Percentiles rank a stretch among this genome's conserved stretches.
Conservation (phyloP, 2,888 invertebrate genomes). For the Agrotis exclamationis region DNA sequence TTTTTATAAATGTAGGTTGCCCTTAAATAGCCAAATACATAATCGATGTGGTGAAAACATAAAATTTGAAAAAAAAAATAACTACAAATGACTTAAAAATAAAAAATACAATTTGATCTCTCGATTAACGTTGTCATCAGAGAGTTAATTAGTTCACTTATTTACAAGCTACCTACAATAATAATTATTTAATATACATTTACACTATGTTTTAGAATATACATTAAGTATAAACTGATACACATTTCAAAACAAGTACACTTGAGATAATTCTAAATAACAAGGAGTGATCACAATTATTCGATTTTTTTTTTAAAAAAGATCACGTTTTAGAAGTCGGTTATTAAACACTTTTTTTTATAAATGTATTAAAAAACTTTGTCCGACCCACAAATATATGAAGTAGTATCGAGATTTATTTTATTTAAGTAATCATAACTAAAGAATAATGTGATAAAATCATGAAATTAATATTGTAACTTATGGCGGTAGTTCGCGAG, state of each 20-base stretch:
- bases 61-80: not conserved
- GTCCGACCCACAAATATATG: too few relatives aligned
- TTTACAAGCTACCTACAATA: not conserved
- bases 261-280: slow-evolving; percentile 14
- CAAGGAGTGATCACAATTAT: slow-evolving; percentile 32
- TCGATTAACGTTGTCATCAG: not conserved
- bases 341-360: too few relatives aligned
- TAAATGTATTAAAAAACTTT: too few relatives aligned
- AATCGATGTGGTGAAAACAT: not conserved
- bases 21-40: not conserved
- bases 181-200: too few relatives aligned
- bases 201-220: not conserved
- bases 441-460: too few relatives aligned
- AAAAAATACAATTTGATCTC: not conserved
- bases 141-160: not conserved
- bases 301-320: too few relatives aligned
- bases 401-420: too few relatives aligned
- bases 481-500: too few relatives aligned
- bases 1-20: not conserved
- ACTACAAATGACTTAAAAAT: not conserved
- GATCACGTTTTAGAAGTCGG: too few relatives aligned
- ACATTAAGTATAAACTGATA: not conserved
- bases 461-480: too few relatives aligned
- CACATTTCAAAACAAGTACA: slow-evolving; percentile 5
- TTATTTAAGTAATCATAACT: too few relatives aligned